phyloP scores from a whole-genome alignment of 2,888 invertebrate genomes.

The Agrochola litura region DNA sequence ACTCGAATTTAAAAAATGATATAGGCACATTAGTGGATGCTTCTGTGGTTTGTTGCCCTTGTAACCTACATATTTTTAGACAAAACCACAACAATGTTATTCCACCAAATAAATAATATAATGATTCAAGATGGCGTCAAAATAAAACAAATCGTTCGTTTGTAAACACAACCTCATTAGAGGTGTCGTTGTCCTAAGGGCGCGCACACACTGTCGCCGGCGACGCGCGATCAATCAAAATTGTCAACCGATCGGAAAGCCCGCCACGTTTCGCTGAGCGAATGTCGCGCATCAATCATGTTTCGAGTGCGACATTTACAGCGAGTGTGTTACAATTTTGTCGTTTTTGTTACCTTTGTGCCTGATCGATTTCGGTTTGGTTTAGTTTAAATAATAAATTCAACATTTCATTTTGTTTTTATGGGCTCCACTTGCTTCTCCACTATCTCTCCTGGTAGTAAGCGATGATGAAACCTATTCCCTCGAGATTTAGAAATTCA shows the following conservation, averaged over 20 bases:
- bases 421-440: too few species aligned
- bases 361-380: constrained; percentile 39
- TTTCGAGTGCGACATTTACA: constrained; percentile 72
- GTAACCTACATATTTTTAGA: background rate
- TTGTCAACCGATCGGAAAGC: constrained; percentile 89
- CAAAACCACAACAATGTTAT: background rate
- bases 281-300: constrained; percentile 86
- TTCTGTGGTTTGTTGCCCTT: too few species aligned
- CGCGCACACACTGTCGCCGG: constrained; percentile 64
- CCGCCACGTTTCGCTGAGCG: constrained; percentile 80
- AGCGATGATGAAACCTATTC: background rate
- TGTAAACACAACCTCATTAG: constrained; percentile 77
- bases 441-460: background rate
- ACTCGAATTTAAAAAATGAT: too few species aligned
- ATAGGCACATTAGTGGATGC: background rate
- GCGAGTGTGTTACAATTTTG: constrained; percentile 67
- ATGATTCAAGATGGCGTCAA: constrained; percentile 19
- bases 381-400: constrained; percentile 22
- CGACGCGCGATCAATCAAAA: constrained; percentile 86
- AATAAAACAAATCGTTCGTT: constrained; percentile 67
- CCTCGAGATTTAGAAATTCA: background rate
- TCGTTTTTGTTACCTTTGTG: constrained; percentile 60
- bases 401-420: too few species aligned
- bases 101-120: background rate
- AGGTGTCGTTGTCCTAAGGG: constrained; percentile 65